Conservation (phyloP, 2,888 invertebrate genomes). For the Baronia brevicornis region DNA sequence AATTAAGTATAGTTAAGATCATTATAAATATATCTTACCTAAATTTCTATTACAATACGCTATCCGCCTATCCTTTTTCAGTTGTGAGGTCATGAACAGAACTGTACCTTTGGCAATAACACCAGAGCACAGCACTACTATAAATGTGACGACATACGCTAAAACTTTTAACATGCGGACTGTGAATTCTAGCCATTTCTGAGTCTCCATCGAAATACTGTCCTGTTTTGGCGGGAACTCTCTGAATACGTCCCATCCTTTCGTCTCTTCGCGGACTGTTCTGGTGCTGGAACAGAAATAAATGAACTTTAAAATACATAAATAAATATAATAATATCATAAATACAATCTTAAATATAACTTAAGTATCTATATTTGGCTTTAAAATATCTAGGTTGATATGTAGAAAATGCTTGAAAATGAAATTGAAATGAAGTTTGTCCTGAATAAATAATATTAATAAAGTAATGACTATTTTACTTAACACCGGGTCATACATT, state of each 20-base stretch:
- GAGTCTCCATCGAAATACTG: constrained; percentile 91
- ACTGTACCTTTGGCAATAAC: constrained; percentile 92
- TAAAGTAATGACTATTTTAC: no score
- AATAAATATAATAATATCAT: constrained; percentile 3
- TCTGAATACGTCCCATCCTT: constrained; percentile 98
- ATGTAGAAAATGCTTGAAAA: no score
- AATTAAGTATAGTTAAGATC: no score
- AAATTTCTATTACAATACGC: constrained; percentile 90
- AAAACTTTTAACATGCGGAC: constrained; percentile 89
- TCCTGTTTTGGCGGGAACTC: constrained; percentile 92
- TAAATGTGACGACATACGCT: constrained; percentile 89
- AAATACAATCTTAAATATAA: constrained; percentile 1
- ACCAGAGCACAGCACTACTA: constrained; percentile 88
- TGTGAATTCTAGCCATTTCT: constrained; percentile 89
- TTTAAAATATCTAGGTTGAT: no score
- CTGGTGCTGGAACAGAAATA: constrained; percentile 78
- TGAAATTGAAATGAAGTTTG: no score
- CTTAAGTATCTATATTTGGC: no score
- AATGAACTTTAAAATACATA: constrained; percentile 3
- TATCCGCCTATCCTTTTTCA: constrained; percentile 84
- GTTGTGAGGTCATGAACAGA: constrained; percentile 94
- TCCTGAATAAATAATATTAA: no score
- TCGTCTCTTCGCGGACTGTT: constrained; percentile 86
- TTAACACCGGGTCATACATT: no score
- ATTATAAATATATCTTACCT: constrained; percentile 71